These are phyloP conservation scores for Gallinago solitaria DNA, from an alignment of 2,797 vertebrate species.

Conservation along the genomic window DNA sequence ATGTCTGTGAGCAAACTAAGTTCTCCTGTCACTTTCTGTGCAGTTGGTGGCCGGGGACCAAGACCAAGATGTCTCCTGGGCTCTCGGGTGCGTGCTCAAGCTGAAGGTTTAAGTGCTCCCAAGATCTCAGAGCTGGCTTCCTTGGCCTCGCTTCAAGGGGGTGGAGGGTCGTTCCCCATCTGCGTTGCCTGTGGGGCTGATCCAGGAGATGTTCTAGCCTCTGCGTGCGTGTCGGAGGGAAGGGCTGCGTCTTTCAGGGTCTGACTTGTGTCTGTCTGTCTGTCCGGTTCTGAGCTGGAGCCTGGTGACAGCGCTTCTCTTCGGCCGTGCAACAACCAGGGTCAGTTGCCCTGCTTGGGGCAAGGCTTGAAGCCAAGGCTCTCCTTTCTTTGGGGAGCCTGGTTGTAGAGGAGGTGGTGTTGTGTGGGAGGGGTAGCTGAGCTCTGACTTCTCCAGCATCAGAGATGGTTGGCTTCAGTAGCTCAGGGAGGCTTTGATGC, in stretches of 20 bases:
- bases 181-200: not conserved
- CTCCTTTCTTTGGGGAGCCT: not conserved
- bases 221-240: not conserved
- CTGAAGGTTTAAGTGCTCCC: not conserved
- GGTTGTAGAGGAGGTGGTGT: fast-evolving
- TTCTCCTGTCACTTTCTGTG: fast-evolving
- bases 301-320: not conserved
- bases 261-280: not conserved
- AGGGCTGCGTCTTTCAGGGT: not conserved
- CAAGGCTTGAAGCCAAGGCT: not conserved
- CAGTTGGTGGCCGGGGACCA: not conserved
- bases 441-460: not conserved
- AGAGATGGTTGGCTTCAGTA: not conserved
- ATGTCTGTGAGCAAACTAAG: too few relatives aligned
- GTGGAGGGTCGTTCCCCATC: not conserved
- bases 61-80: not conserved
- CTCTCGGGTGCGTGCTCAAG: fast-evolving
- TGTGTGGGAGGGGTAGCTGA: not conserved
- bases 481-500: not conserved
- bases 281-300: not conserved
- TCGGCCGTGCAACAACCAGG: not conserved
- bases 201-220: not conserved
- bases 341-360: fast-evolving
- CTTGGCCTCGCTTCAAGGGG: not conserved
- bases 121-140: not conserved